Evolutionary conservation across 2,888 invertebrate genomes (phyloP).

Genomic region (Tyria jacobaeae): DNA sequence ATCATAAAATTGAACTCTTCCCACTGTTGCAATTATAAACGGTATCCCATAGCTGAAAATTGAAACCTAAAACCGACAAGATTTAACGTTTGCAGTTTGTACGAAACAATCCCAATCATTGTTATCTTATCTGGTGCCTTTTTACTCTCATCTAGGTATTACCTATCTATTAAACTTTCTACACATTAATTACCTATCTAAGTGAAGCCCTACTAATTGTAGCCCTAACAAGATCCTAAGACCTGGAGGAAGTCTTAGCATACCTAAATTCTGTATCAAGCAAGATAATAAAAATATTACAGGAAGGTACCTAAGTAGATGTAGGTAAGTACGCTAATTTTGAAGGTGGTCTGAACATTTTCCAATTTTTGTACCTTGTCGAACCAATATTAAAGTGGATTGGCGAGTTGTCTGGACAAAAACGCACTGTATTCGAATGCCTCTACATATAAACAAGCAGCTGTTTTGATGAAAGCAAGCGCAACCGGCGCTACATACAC

Average conservation of each 20-base stretch:
- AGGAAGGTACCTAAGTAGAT: not conserved
- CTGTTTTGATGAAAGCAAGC: slow-evolving; percentile 69
- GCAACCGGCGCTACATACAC: slow-evolving; percentile 39
- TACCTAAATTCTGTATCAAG: not conserved
- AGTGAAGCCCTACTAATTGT: too few species aligned
- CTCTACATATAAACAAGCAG: slow-evolving; percentile 69
- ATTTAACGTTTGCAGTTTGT: too few species aligned
- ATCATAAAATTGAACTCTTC: slow-evolving; percentile 24
- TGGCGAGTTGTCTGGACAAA: slow-evolving; percentile 57
- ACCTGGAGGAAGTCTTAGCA: not conserved
- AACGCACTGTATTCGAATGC: slow-evolving; percentile 61
- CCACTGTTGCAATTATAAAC: not conserved
- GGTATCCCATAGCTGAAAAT: not conserved
- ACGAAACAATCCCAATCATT: too few species aligned
- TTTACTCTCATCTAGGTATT: too few species aligned
- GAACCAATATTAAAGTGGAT: slow-evolving; percentile 55
- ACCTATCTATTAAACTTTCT: too few species aligned
- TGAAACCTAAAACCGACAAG: not conserved
- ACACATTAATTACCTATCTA: too few species aligned
- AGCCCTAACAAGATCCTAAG: too few species aligned
- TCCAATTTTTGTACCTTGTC: not conserved
- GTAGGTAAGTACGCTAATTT: not conserved
- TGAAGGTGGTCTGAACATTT: not conserved
- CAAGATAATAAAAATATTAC: not conserved
- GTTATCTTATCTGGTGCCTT: too few species aligned